Evolutionary conservation across 2,888 invertebrate species (phyloP), one percentile per base, ranked within the genome.

Genomic region (Mycalesis mineus): DNA sequence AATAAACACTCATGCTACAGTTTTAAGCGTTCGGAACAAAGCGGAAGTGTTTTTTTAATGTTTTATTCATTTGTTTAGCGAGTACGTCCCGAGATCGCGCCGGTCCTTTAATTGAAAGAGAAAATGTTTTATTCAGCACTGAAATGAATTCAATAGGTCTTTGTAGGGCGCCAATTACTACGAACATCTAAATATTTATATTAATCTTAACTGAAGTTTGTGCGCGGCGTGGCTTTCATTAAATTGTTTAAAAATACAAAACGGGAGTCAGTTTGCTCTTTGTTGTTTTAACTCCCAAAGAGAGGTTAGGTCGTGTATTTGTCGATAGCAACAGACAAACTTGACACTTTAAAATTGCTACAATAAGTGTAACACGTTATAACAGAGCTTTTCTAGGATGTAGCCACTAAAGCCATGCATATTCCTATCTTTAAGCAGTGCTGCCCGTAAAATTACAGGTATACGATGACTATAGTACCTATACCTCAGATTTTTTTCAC

Each of bases 101-200:
- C 17, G 29, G 49, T 48, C 39, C 51, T 56, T 53, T 58, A 58
- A 61, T 58, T 58, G 58, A 56, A 61, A 54, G 49, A 58, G 48
- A 55, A 45, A 61, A 61, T 61, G 58, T 56, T 58, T 59, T 61
- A 59, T 61, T 61, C 58, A 61, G 51, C 1, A 40, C 14, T 41
- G 13, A 29, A 55, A 58, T 58, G 28, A 56, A 59, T 56, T 58
- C 58, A 50, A 56, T 58, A 50, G 58, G 52, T 29, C 49, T 45
- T n/a, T 31, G 41, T 53, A 58, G 52, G 49, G 39, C 37, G 42
- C 51, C 61, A 58, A 40, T 61, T 51, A 51, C 50, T 48, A 49
- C 49, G 13, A 37, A 7, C 7, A 9, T 48, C 17, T 33, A 48
- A 36, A 48, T 48, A 48, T 48, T 48, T 48, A 48, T 48, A 48